A percentile compares a stretch with the other conserved stretches of the same genome.
Conservation (phyloP, 2,113 vertebrate genomes). For the Cygnus buccinator region DNA sequence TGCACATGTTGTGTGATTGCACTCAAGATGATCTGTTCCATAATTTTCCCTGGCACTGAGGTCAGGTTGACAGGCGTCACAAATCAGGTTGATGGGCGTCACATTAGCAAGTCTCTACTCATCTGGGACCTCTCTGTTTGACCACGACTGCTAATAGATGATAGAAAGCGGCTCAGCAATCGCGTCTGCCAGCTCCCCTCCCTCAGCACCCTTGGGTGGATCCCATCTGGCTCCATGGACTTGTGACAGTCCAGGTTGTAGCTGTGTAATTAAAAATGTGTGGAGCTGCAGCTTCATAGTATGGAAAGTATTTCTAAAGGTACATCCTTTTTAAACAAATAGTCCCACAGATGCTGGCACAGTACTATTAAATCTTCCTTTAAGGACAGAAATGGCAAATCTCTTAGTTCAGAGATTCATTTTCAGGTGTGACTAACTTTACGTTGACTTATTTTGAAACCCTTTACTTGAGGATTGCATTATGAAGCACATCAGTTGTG, state of each 20-base stretch:
- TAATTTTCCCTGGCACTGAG: no score
- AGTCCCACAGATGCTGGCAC: background rate
- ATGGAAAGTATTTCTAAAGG: background rate
- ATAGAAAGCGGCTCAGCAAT: no score
- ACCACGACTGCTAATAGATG: no score
- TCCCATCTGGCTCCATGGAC: no score
- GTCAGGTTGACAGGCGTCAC: no score
- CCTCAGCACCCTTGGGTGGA: no score
- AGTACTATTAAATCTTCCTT: background rate
- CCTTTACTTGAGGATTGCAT: background rate
- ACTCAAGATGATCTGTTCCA: no score
- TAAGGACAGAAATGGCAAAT: background rate
- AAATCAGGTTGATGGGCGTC: no score
- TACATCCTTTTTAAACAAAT: background rate
- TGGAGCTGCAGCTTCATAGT: background rate
- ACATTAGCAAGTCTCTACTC: no score
- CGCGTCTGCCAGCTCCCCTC: no score
- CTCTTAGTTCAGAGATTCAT: background rate
- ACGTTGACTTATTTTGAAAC: background rate
- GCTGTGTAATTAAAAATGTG: background rate
- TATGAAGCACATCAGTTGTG: background rate
- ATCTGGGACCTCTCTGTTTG: no score
- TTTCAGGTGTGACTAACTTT: background rate
- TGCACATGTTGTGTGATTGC: no score
- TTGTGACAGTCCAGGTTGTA: background rate